Percentiles rank a stretch among this genome's conserved stretches.
phyloP scores from a whole-genome alignment of 2,797 vertebrate genomes.

The Manis crassicaudata region DNA sequence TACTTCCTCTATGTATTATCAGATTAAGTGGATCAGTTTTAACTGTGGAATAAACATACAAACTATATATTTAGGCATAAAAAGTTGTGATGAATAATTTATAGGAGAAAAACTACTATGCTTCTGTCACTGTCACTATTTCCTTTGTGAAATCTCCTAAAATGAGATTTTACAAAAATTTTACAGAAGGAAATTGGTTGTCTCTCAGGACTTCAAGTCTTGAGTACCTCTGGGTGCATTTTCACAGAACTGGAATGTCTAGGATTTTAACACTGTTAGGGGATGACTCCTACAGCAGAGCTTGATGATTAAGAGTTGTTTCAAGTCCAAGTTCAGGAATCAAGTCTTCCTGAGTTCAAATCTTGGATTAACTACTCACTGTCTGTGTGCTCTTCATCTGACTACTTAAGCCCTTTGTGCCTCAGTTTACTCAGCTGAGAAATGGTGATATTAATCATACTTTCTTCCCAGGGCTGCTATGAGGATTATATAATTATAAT shows the following conservation, averaged over 20 bases:
- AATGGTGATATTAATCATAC: neutral
- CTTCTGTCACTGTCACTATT: neutral
- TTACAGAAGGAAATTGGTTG: neutral
- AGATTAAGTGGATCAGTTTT: neutral
- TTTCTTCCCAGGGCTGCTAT: neutral
- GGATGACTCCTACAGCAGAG: neutral
- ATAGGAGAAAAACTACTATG: neutral
- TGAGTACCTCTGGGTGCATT: neutral
- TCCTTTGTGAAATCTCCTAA: neutral
- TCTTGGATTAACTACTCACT: neutral
- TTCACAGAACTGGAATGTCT: too few relatives aligned
- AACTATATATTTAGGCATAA: neutral
- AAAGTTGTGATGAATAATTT: neutral
- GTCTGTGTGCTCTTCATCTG: neutral
- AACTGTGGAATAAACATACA: neutral
- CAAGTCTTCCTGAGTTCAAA: neutral
- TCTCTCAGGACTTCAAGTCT: neutral
- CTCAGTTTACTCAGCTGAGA: neutral
- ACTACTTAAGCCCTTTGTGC: neutral
- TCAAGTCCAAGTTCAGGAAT: neutral
- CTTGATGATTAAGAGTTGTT: neutral
- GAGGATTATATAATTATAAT: neutral
- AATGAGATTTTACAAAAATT: neutral
- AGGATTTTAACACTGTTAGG: neutral
- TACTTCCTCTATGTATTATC: neutral